phyloP scores from a whole-genome alignment of 1,140 invertebrate genomes.

The Ceratina calcarata region DNA sequence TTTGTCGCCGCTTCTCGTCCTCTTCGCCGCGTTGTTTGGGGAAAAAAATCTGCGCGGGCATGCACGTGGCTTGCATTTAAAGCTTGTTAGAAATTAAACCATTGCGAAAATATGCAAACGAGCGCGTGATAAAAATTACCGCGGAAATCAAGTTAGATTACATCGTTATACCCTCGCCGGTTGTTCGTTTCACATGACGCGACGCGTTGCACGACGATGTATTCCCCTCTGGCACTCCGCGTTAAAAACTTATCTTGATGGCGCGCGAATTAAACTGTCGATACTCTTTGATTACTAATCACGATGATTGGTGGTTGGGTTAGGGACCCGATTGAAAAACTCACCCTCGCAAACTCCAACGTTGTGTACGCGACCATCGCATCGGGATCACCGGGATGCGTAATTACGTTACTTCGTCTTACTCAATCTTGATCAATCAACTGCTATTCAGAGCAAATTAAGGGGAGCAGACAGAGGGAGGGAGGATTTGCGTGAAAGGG shows the following conservation, averaged over 20 bases:
- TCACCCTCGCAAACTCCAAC: background rate
- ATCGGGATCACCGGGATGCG: constrained; percentile 45
- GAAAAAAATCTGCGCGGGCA: constrained; percentile 26
- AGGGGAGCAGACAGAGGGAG: constrained; percentile 37
- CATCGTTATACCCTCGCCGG: background rate
- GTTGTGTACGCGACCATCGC: constrained; percentile 2
- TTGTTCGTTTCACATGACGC: background rate
- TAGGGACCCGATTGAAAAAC: background rate
- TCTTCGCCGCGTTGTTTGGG: constrained; percentile 2
- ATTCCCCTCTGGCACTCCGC: background rate
- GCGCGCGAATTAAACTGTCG: background rate
- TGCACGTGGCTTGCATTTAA: constrained; percentile 23
- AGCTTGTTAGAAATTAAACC: constrained; percentile 14
- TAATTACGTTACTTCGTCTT: constrained; percentile 57
- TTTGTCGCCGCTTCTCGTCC: constrained; percentile 9
- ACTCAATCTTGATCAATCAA: constrained; percentile 66
- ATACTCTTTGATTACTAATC: constrained; percentile 20
- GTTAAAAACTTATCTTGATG: background rate
- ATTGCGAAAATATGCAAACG: background rate
- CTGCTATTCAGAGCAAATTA: constrained; percentile 65
- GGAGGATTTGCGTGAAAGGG: constrained; percentile 37
- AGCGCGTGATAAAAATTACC: background rate
- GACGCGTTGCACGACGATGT: background rate
- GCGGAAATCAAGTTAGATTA: background rate
- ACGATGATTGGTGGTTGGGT: background rate